phyloP scores from a whole-genome alignment of 2,888 invertebrate genomes.

The Ypsolopha sequella region DNA sequence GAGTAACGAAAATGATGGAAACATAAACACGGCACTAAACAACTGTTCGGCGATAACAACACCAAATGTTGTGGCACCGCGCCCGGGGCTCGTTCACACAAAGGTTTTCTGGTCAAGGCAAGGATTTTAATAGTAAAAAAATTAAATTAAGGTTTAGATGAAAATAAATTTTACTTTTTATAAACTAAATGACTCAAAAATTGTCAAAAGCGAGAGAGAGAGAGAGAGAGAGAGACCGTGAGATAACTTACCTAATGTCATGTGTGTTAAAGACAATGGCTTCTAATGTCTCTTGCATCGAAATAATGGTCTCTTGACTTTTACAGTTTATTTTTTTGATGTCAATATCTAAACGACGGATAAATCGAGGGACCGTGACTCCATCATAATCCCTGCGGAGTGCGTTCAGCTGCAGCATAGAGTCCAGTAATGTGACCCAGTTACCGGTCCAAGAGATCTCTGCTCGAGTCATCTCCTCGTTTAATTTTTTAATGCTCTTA shows the following conservation, averaged over 20 bases:
- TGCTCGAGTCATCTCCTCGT: background rate
- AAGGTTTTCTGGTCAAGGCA: too few species aligned
- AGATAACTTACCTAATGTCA: background rate
- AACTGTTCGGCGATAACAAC: too few species aligned
- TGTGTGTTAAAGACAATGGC: background rate
- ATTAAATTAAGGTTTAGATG: too few species aligned
- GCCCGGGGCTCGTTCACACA: too few species aligned
- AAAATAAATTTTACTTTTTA: too few species aligned
- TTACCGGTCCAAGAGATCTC: conserved; percentile 70
- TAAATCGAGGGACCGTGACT: conserved; percentile 62
- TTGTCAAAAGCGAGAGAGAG: background rate
- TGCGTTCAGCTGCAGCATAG: conserved; percentile 79
- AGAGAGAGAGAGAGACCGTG: too few species aligned
- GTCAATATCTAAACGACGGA: background rate
- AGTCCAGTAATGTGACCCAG: conserved; percentile 83
- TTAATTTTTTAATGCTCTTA: background rate
- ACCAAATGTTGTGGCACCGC: too few species aligned
- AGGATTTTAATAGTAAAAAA: too few species aligned
- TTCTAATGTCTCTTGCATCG: too few species aligned
- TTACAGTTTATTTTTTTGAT: background rate
- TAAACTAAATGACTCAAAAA: background rate
- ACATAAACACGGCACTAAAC: too few species aligned
- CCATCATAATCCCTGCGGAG: conserved; percentile 68
- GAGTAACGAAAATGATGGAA: too few species aligned
- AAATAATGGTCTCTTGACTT: too few species aligned